Evolutionary conservation across 1,140 invertebrate genomes (phyloP).

Genomic region (Papilio polyxenes): DNA sequence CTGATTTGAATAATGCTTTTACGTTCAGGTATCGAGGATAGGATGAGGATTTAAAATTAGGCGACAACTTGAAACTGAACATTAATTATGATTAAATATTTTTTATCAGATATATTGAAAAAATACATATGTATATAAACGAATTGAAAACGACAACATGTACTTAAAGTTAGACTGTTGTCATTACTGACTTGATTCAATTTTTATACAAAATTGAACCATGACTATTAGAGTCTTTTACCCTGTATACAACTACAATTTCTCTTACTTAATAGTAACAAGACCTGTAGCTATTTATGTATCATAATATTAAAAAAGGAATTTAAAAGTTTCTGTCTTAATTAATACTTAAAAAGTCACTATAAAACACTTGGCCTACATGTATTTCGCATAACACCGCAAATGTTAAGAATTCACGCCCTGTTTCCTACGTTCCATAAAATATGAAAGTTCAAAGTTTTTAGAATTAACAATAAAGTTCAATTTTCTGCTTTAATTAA

Average conservation of each 20-base stretch:
- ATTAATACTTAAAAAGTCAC: constrained; percentile 2
- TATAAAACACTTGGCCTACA: neutral
- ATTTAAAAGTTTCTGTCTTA: neutral
- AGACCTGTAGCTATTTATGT: too few relatives aligned
- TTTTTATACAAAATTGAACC: too few relatives aligned
- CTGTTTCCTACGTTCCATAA: constrained; percentile 3
- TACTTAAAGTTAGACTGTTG: too few relatives aligned
- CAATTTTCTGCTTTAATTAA: neutral
- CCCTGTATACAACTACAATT: too few relatives aligned
- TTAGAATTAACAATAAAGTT: neutral
- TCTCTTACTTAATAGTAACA: too few relatives aligned
- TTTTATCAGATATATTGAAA: neutral
- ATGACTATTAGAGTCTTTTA: too few relatives aligned
- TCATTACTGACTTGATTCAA: too few relatives aligned
- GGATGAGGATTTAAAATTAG: constrained; percentile 21
- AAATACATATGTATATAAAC: too few relatives aligned
- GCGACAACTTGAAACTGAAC: constrained; percentile 2
- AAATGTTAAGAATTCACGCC: constrained; percentile 2
- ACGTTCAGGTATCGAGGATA: constrained; percentile 13
- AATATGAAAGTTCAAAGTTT: neutral
- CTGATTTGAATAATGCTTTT: constrained; percentile 33
- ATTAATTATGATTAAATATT: neutral
- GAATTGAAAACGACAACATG: too few relatives aligned
- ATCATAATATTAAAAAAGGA: neutral
- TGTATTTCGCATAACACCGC: neutral